These are phyloP conservation scores for Cavia aperea DNA, from an alignment of 2,113 vertebrate species.

Conservation along the genomic window DNA sequence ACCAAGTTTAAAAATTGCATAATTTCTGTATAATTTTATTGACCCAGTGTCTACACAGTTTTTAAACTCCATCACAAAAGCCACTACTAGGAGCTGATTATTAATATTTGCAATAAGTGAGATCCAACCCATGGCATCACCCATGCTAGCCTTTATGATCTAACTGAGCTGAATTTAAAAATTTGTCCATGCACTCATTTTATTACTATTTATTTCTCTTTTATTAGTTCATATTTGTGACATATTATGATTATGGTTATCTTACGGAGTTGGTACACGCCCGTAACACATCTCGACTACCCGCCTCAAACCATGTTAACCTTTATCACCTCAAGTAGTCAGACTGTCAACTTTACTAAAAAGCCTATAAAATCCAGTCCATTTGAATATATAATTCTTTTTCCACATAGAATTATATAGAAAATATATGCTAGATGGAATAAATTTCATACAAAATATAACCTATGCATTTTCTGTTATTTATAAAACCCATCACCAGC, in stretches of 20 bases:
- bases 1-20: neutral
- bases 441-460: neutral
- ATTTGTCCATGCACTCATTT: neutral
- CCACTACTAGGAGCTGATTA: neutral
- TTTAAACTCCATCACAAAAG: neutral
- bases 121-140: neutral
- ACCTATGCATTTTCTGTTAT: neutral
- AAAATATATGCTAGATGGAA: neutral
- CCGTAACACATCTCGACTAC: neutral
- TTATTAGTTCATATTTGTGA: neutral
- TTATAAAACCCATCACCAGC: neutral
- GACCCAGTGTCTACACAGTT: neutral
- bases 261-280: neutral
- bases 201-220: neutral
- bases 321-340: neutral
- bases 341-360: neutral
- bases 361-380: neutral
- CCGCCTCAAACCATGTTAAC: neutral
- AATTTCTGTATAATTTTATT: neutral
- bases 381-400: neutral
- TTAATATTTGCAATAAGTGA: too few relatives aligned
- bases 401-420: neutral
- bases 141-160: too few relatives aligned
- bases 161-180: neutral
- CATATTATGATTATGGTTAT: neutral